Base-by-base conservation (phyloP, 2,797 vertebrate genomes). In the Sebastes flavidus region DNA sequence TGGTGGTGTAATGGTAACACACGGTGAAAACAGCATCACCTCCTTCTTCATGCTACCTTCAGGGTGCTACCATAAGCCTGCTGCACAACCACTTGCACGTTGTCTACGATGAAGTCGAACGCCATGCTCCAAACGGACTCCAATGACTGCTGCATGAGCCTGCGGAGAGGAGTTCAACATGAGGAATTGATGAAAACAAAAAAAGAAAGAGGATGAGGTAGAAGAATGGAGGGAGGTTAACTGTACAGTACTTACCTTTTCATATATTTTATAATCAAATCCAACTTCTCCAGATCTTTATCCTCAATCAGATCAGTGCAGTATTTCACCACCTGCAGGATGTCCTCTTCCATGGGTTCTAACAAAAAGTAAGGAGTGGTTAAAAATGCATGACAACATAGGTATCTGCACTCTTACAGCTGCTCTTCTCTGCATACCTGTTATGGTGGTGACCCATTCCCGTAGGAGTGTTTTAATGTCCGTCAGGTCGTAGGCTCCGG, bases 321-420 rank as follows among this genome's bases (percentile, higher is more conserved):
- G 74, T 98, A 99, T 88, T 96, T 99, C 68, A 99, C 97, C 90
- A 99, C 99, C 93, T 99, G 98, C 56, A 99, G 92, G 90, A 99
- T 98, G 90, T 99, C 99, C 95, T 99, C 99, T 92, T 99, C 98
- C 98, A 99, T 99, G 55, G 99, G 99, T 88, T 99, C 98, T 99
- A 90, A 70, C 46, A 49, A 80, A 72, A 78, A 68, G 4, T 0
- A n/a, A 60, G 1, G 46, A 9, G 18, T 7, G 4, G 12, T 65
- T 55, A 46, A 68, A 75, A 32, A 29, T 7, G 5, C 12, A 14
- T 16, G 46, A 62, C 13, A 49, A 13, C 27, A 29, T 1, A 25
- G 2, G 2, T 8, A 25, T 20, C 2, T 30, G 11, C 52, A 13
- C 13, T n/a, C n/a, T 20, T 5, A 27, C 1, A 56, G 20, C 16